Base-by-base conservation (phyloP, 2,113 vertebrate genomes). In the Terrapene triunguis region DNA sequence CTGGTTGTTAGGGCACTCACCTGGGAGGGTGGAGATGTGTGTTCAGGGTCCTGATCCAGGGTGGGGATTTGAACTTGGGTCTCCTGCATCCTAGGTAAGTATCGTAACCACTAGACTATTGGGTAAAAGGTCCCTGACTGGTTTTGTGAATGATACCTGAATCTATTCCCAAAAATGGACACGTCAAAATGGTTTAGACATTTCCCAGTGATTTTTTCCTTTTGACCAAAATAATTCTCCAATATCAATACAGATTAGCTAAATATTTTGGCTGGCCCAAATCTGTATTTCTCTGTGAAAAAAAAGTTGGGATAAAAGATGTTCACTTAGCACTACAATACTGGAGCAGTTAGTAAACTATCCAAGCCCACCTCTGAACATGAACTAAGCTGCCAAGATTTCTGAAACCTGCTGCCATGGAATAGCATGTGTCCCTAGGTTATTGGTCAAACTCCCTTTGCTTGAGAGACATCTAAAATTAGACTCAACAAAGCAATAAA, bases 401-500 rank as follows among this genome's bases (percentile, higher is more conserved):
- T 47, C 24, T 14, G 21, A 38, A 81, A 2, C 48, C 38, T 51
- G 53, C 2, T 72, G 3, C 0, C 17, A 13, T 27, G 24, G 72
- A 44, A 76, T 44, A 76, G 4, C 3, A 3, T 44, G 0, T 55
- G n/a, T 1, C 83, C 57, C 24, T 32, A 72, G 21, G 3, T 78
- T 78, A 62, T 2, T 12, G 13, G 38, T 47, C 55, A 35, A 84
- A 91, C 35, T 0, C 21, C 53, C 83, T 92, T n/a, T 86, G 59
- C 25, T 85, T 4, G 5, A 5, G 7, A 12, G 9, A 16, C 14
- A 48, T 59, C 54, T 4, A 3, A 16, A 82, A 24, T 6, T 10
- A 1, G 42, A 8, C 79, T 72, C 74, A 50, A 65, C 44, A 83
- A 57, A 94, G 87, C 74, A 87, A 5, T 51, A 35, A 19, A 89